phyloP scores from a whole-genome alignment of 2,888 invertebrate species.

The Ichneumoninae sp. region DNA sequence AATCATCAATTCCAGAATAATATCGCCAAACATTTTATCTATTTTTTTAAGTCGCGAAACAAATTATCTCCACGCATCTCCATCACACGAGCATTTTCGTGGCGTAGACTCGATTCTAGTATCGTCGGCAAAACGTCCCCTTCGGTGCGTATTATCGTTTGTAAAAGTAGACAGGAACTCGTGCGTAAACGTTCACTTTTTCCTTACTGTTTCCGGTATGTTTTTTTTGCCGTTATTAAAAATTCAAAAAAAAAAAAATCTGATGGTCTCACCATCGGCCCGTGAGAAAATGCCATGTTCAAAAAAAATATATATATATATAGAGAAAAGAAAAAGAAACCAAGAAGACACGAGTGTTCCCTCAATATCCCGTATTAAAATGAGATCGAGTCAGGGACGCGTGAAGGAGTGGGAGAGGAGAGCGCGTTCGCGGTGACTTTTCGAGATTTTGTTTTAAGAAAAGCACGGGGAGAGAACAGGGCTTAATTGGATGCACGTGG shows the following conservation, averaged over 20 bases:
- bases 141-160: background rate
- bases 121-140: background rate
- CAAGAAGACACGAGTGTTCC: conserved; percentile 50
- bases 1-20: background rate
- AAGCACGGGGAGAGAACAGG: conserved; percentile 58
- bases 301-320: no score
- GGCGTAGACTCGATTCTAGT: background rate
- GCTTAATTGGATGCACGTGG: conserved; percentile 71
- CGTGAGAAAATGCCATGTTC: background rate
- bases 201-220: no score
- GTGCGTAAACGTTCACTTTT: no score
- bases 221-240: no score
- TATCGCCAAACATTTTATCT: conserved; percentile 7
- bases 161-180: background rate
- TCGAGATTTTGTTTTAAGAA: conserved; percentile 66
- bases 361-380: conserved; percentile 59
- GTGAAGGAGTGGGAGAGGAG: conserved; percentile 65
- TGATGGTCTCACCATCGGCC: background rate
- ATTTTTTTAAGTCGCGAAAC: background rate
- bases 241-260: no score
- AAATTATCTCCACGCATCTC: conserved; percentile 24
- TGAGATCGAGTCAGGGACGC: conserved; percentile 69
- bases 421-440: conserved; percentile 58
- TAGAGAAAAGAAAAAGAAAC: conserved; percentile 29
- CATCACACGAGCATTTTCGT: background rate